Percentiles rank a stretch among this genome's conserved stretches.
Evolutionary conservation across 2,113 vertebrate genomes (phyloP).

Genomic region (Todiramphus saurophagus): DNA sequence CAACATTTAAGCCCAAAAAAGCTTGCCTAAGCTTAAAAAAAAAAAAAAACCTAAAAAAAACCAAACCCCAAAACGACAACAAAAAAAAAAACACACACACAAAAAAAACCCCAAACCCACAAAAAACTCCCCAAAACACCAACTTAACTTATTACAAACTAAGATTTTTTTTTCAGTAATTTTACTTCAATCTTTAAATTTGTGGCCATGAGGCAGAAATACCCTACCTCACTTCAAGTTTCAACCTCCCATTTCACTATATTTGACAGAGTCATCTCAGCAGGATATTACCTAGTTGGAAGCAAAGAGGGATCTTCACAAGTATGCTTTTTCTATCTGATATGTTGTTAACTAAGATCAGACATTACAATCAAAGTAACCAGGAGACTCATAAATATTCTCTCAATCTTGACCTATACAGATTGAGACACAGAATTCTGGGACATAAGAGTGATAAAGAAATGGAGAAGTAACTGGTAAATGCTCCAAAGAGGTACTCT

Average conservation of each 20-base stretch:
- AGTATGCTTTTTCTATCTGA: neutral
- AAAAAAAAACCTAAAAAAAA: rapidly evolving
- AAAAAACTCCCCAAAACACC: neutral
- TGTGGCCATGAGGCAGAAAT: neutral
- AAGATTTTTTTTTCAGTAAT: neutral
- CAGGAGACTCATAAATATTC: neutral
- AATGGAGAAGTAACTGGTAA: neutral
- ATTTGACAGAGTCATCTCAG: neutral
- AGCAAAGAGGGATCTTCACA: neutral
- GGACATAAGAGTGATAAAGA: neutral
- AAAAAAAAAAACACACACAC: too few relatives aligned
- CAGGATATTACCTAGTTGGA: neutral
- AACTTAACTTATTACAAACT: neutral
- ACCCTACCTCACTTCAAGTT: neutral
- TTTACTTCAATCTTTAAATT: neutral
- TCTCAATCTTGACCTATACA: neutral
- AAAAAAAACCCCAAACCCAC: rapidly evolving
- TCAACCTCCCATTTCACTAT: neutral
- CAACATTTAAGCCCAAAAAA: too few relatives aligned
- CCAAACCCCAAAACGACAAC: too few relatives aligned
- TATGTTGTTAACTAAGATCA: neutral
- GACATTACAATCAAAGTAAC: neutral
- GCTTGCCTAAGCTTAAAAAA: too few relatives aligned
- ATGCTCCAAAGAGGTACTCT: neutral
- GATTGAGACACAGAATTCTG: neutral